These are phyloP conservation scores for Mastigias papua DNA, from an alignment of 30 jellyfish, hydroid and myxozoan genomes.

Conservation along the genomic window DNA sequence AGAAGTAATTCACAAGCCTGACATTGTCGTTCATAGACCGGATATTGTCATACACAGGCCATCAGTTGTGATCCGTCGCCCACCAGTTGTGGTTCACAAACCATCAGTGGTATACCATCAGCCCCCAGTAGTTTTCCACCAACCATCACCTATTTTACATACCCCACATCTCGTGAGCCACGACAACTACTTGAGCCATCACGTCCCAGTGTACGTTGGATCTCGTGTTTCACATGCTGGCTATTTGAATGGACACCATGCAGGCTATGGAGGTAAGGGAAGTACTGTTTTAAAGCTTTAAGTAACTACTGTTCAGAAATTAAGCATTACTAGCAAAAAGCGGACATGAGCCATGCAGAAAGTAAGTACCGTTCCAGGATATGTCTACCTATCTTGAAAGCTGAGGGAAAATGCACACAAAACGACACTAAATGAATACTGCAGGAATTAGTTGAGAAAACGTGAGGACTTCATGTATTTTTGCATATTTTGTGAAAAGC, in stretches of 20 bases:
- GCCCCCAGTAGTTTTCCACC: conserved; percentile 96
- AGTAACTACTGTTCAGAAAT: too few species aligned
- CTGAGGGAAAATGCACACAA: too few species aligned
- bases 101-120: conserved; percentile 89
- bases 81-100: conserved; percentile 92
- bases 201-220: conserved; percentile 87
- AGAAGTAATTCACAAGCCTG: conserved; percentile 95
- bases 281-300: too few species aligned
- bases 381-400: too few species aligned
- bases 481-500: too few species aligned
- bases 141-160: conserved; percentile 84
- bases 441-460: too few species aligned
- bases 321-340: too few species aligned
- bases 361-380: too few species aligned
- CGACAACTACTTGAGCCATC: conserved; percentile 76
- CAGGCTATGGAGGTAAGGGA: conserved; percentile 16
- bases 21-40: conserved; percentile 93
- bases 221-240: conserved; percentile 74
- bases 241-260: conserved; percentile 35
- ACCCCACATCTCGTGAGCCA: conserved; percentile 84
- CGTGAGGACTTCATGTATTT: too few species aligned
- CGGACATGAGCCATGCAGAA: too few species aligned
- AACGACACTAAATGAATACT: too few species aligned
- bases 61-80: conserved; percentile 91
- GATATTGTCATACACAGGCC: conserved; percentile 94